Conservation (phyloP, 2,888 invertebrate genomes). For the Allacma fusca region DNA sequence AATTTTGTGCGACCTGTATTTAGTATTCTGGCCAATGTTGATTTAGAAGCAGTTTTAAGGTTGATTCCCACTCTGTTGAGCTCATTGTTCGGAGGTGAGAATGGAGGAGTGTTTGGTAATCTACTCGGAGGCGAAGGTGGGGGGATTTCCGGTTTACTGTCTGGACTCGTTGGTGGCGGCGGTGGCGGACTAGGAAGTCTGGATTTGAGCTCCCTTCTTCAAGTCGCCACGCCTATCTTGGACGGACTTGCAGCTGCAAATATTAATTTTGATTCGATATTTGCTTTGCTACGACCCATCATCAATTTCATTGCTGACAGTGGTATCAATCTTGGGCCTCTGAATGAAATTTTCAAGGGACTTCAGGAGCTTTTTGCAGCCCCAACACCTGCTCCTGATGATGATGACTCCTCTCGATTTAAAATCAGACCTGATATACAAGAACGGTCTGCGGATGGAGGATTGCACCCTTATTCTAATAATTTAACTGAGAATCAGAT, state of each 20-base stretch:
- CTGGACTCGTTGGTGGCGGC: not conserved
- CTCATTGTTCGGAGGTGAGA: not conserved
- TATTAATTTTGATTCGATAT: not conserved
- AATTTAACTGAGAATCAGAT: too few relatives aligned
- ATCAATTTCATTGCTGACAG: not conserved
- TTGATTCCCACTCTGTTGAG: not conserved
- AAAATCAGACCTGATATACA: conserved; percentile 14
- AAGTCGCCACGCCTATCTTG: not conserved
- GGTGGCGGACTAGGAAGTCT: not conserved
- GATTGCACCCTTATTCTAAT: too few relatives aligned
- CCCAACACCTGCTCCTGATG: not conserved
- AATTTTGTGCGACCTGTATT: not conserved
- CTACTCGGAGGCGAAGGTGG: not conserved
- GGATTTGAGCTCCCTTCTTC: not conserved
- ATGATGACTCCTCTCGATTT: not conserved
- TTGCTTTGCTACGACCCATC: not conserved
- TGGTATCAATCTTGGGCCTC: not conserved
- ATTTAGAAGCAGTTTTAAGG: not conserved
- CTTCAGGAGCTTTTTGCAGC: not conserved
- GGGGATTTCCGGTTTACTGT: not conserved
- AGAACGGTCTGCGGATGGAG: not conserved
- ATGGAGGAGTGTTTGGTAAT: not conserved
- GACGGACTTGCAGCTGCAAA: not conserved
- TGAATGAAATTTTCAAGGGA: not conserved
- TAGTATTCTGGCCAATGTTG: not conserved